These are phyloP conservation scores for Scytalopus superciliaris DNA, from an alignment of 2,113 vertebrate genomes.

Conservation along the genomic window DNA sequence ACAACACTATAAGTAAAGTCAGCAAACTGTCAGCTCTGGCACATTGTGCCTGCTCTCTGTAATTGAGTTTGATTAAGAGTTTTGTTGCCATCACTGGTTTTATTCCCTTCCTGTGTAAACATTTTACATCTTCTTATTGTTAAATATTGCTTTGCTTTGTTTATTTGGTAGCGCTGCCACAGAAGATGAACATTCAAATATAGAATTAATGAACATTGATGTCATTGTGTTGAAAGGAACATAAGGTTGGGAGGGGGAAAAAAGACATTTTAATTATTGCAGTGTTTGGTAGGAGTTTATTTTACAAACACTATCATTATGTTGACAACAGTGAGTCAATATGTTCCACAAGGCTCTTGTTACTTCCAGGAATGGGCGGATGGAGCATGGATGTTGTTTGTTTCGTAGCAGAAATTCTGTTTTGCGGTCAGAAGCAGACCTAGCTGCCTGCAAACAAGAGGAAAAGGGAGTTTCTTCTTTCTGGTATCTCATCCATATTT, in stretches of 20 bases:
- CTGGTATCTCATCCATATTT: background rate
- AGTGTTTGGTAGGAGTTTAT: conserved; percentile 44
- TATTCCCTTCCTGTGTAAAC: conserved; percentile 10
- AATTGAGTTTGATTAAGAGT: conserved; percentile 28
- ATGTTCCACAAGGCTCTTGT: conserved; percentile 41
- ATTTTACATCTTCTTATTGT: conserved; percentile 20
- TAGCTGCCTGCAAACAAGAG: background rate
- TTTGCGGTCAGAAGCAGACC: background rate
- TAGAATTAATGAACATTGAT: conserved; percentile 62
- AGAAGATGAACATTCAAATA: conserved; percentile 17
- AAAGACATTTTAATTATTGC: conserved; percentile 48
- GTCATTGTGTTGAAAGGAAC: conserved; percentile 37
- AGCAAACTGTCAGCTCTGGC: background rate
- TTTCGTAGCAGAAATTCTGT: background rate
- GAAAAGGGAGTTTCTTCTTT: background rate
- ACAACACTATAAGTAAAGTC: background rate
- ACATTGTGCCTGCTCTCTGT: background rate
- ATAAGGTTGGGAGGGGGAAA: conserved; percentile 40
- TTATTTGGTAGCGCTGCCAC: background rate
- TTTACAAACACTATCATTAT: conserved; percentile 61
- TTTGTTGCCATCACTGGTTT: background rate
- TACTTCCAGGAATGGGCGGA: conserved; percentile 9
- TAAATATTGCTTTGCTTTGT: conserved; percentile 48
- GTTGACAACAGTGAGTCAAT: conserved; percentile 37
- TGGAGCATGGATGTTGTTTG: background rate